phyloP scores from a whole-genome alignment of 2,888 invertebrate species.

The Nysson spinosus region DNA sequence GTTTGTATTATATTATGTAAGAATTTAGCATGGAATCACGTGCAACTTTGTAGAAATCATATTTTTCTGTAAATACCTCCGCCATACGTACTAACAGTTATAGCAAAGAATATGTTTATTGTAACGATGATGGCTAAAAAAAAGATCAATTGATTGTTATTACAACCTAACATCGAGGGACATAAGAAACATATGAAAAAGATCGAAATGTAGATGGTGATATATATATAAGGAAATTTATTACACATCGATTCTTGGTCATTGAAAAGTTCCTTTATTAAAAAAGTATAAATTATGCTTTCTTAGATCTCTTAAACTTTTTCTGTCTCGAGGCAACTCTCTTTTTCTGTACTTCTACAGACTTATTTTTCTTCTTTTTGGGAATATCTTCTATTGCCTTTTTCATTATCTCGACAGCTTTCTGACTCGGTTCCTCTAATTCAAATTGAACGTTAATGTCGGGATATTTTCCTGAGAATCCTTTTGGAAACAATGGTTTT shows the following conservation, averaged over 20 bases:
- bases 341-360: slow-evolving; percentile 9
- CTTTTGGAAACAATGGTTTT: slow-evolving; percentile 83
- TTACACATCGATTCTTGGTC: slow-evolving; percentile 7
- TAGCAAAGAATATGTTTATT: slow-evolving; percentile 15
- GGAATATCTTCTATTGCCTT: slow-evolving; percentile 65
- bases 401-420: slow-evolving; percentile 80
- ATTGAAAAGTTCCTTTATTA: neutral
- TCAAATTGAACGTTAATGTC: slow-evolving; percentile 70
- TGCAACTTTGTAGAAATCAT: slow-evolving; percentile 34
- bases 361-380: slow-evolving; percentile 34
- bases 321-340: slow-evolving; percentile 13
- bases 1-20: slow-evolving; percentile 49
- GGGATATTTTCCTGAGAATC: slow-evolving; percentile 83
- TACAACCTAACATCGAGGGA: slow-evolving; percentile 2
- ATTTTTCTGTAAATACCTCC: slow-evolving; percentile 50
- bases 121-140: slow-evolving; percentile 22
- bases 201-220: slow-evolving; percentile 24
- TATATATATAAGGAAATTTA: slow-evolving; percentile 15
- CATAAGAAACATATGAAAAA: slow-evolving; percentile 1
- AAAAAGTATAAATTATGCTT: slow-evolving; percentile 9
- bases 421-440: slow-evolving; percentile 67
- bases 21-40: slow-evolving; percentile 11
- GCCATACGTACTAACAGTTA: slow-evolving; percentile 51
- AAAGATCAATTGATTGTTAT: slow-evolving; percentile 11
- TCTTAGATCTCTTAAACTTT: slow-evolving; percentile 18